Evolutionary conservation across 2,888 invertebrate genomes (phyloP).

Genomic region (Pterostichus madidus): DNA sequence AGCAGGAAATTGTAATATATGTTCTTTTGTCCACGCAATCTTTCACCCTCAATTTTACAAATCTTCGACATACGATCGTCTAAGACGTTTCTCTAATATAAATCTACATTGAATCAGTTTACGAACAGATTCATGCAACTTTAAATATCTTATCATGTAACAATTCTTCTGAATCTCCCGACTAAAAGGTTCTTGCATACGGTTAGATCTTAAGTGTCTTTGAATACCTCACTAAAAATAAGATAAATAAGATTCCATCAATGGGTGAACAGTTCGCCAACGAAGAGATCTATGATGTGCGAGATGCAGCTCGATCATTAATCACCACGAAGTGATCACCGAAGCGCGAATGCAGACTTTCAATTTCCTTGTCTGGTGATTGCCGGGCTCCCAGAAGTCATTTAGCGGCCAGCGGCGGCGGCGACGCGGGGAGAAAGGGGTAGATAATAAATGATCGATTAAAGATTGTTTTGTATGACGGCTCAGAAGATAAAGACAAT

Average conservation of each 20-base stretch:
- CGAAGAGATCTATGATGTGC: slow-evolving; percentile 31
- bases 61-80: too few relatives aligned
- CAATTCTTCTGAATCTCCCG: too few relatives aligned
- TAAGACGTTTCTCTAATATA: too few relatives aligned
- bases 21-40: too few relatives aligned
- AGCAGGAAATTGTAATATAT: too few relatives aligned
- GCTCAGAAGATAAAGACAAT: slow-evolving; percentile 39
- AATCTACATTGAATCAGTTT: too few relatives aligned
- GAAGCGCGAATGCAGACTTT: slow-evolving; percentile 46
- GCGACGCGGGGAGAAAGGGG: background rate
- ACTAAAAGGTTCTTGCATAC: too few relatives aligned
- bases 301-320: slow-evolving; percentile 28
- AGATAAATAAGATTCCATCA: slow-evolving; percentile 7
- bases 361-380: slow-evolving; percentile 39
- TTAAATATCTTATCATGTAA: too few relatives aligned
- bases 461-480: slow-evolving; percentile 24
- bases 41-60: too few relatives aligned
- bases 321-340: slow-evolving; percentile 50
- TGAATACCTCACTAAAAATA: background rate
- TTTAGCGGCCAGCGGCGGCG: slow-evolving; percentile 1
- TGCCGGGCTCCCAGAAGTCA: background rate
- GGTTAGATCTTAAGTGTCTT: too few relatives aligned
- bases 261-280: background rate
- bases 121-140: too few relatives aligned
- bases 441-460: slow-evolving; percentile 41